Percentiles rank a stretch among this genome's conserved stretches.
These are phyloP conservation scores for Colletes gigas DNA, from an alignment of 1,140 invertebrate genomes.

Conservation along the genomic window DNA sequence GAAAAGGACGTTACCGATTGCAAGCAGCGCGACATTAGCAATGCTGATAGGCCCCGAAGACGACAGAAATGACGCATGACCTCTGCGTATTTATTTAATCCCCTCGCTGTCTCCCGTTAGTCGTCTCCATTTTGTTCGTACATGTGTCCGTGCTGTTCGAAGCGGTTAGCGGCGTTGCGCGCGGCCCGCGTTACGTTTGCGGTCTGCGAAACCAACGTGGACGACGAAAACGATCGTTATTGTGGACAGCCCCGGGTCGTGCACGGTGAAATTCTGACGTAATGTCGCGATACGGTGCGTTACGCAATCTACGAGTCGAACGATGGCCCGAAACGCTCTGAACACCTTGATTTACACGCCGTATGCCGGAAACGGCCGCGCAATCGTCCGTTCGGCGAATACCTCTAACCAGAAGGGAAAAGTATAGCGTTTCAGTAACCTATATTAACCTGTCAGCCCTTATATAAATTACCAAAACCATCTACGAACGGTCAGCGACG, in stretches of 20 bases:
- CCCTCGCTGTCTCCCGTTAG: background rate
- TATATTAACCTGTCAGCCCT: no score
- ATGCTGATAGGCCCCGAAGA: constrained; percentile 68
- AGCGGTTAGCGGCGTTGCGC: background rate
- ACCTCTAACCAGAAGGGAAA: no score
- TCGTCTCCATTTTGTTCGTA: background rate
- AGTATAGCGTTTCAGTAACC: no score
- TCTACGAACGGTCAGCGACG: no score
- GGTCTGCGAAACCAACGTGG: constrained; percentile 31
- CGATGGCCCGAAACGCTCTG: constrained; percentile 4
- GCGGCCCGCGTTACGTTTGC: background rate
- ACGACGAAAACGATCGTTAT: constrained; percentile 45
- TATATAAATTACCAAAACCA: no score
- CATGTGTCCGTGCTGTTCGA: background rate
- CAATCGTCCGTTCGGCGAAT: no score
- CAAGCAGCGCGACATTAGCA: constrained; percentile 67
- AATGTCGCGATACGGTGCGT: constrained; percentile 20
- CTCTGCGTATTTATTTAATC: constrained; percentile 60
- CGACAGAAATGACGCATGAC: constrained; percentile 68
- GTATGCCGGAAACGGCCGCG: background rate
- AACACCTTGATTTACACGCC: constrained; percentile 11
- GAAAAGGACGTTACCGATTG: constrained; percentile 56
- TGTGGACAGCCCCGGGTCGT: constrained; percentile 22
- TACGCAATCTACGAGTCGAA: constrained; percentile 21
- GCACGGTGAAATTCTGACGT: constrained; percentile 47